Evolutionary conservation across 2,797 vertebrate genomes (phyloP).

Genomic region (Propithecus deckenii): DNA sequence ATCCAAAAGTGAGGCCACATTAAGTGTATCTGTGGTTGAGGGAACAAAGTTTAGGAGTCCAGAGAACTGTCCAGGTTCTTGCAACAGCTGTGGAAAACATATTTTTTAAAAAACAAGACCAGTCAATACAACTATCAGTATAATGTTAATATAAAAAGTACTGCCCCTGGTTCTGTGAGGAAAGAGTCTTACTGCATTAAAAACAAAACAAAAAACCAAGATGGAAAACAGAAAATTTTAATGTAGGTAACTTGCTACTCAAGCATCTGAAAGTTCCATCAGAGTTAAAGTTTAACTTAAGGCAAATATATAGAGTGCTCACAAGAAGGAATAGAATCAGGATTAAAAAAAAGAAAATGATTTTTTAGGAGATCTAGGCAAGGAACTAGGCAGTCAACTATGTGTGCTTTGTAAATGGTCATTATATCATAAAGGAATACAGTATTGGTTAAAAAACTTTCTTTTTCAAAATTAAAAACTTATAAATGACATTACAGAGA

Average conservation of each 20-base stretch:
- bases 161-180: background rate
- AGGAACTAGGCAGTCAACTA: background rate
- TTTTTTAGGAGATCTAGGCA: background rate
- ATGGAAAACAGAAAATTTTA: background rate
- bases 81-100: background rate
- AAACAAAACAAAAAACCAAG: background rate
- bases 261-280: background rate
- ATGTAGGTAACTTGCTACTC: background rate
- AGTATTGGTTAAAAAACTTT: background rate
- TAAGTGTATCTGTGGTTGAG: background rate
- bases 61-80: background rate
- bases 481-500: background rate
- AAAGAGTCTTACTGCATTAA: background rate
- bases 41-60: background rate
- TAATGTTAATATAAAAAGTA: background rate
- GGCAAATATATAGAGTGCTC: background rate
- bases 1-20: background rate
- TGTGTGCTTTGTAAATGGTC: background rate
- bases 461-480: constrained; percentile 11
- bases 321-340: background rate
- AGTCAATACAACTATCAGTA: background rate
- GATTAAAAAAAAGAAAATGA: background rate
- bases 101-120: background rate
- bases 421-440: background rate
- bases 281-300: constrained; percentile 35